Evolutionary conservation across 2,113 vertebrate species (phyloP), one percentile per base, ranked within the genome.

Genomic region (Rhagologus leucostigma): DNA sequence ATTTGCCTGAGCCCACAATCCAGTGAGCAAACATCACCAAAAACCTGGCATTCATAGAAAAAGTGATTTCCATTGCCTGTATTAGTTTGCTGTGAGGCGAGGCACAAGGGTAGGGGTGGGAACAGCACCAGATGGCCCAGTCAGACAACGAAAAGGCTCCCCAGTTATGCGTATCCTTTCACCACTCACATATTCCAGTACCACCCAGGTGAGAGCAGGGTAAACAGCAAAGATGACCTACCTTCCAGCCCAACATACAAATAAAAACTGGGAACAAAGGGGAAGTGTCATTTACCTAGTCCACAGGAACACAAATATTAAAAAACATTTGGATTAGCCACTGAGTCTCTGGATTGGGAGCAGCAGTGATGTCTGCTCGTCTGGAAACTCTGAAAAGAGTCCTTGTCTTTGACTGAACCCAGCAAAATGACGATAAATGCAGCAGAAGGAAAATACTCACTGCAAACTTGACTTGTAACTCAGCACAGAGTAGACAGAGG

Each of bases 301-400:
- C 87, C 93, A 90, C 90, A 88, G 60, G 84, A 95, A 91, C 24
- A 95, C 91, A 96, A 96, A 95, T 68, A 89, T 90, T 90, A 90
- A 95, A 94, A 92, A 90, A 95, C 89, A 62, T 90, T 96, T 95
- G 93, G 91, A 94, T 95, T 95, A 95, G 94, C 79, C 74, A 75
- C 42, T 3, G 53, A 95, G 67, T 68, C 87, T 94, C 88, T 90
- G 93, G 93, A 95, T 1, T 79, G 55, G 94, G 74, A 97, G 76
- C 71, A 93, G 92, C 92, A 93, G 84, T 17, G 63, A 94, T 94
- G 93, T 91, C 95, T 92, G 91, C 85, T 93, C 68, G 87, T 93
- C 92, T 94, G 92, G 84, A 84, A 92, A 82, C 69, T 95, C 78
- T 96, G 96, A 95, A 94, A 82, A 90, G 95, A 91, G 57, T 76